These are phyloP conservation scores for Amphiprion clarkii DNA, from an alignment of 2,797 vertebrate genomes.

Conservation along the genomic window DNA sequence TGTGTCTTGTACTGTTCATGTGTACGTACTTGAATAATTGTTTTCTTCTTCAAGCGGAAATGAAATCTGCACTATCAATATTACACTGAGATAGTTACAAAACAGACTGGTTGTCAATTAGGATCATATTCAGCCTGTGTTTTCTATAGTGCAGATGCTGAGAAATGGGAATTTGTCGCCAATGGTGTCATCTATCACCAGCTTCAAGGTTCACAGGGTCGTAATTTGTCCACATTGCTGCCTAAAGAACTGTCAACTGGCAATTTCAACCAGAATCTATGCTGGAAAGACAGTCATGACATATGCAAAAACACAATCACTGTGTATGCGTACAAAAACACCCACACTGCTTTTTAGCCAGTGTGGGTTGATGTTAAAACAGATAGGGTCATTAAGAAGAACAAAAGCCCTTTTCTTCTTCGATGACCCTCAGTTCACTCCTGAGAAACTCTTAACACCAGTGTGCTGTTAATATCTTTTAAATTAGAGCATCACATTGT, in stretches of 20 bases:
- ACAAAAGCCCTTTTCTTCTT: constrained; percentile 14
- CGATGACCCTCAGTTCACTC: background rate
- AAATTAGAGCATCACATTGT: constrained; percentile 39
- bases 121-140: constrained; percentile 17
- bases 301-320: constrained; percentile 31
- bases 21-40: constrained; percentile 20
- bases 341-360: background rate
- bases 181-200: constrained; percentile 63
- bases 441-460: background rate
- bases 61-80: constrained; percentile 23
- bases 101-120: constrained; percentile 7
- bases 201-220: constrained; percentile 43
- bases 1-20: constrained; percentile 22
- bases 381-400: constrained; percentile 5
- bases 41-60: constrained; percentile 5
- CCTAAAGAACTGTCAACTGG: constrained; percentile 57
- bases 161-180: constrained; percentile 12
- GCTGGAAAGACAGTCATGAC: constrained; percentile 35
- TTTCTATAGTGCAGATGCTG: constrained; percentile 1
- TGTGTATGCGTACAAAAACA: background rate
- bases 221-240: constrained; percentile 43
- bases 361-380: background rate
- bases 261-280: constrained; percentile 44
- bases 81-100: constrained; percentile 3
- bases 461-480: constrained; percentile 23